Evolutionary conservation across 2,888 invertebrate species (phyloP), one percentile per base, ranked within the genome.

Genomic region (Lordiphosa andalusiaca): DNA sequence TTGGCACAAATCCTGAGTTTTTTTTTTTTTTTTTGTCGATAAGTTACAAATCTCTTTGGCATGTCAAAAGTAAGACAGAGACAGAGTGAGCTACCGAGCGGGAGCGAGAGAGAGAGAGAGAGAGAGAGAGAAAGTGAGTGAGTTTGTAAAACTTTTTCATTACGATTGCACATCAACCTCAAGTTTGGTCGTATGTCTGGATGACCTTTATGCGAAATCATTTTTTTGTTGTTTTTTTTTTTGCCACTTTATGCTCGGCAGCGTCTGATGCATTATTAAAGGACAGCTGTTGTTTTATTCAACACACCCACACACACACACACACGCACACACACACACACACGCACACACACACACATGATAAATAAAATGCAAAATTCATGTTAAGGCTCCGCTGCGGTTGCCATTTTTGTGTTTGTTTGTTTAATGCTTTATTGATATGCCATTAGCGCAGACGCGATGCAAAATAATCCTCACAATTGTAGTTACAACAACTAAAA

Each of bases 401-500:
- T 58, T 66, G 66, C 25, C 49, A 47, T 66, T 51, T 56, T 65
- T n/a, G n/a, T n/a, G n/a, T n/a, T 53, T 38, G 50, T 49, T 51
- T 48, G 37, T 39, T 53, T 55, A 33, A 53, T 60, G 59, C 47
- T 56, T 75, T 83, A 80, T 77, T 77, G 76, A 83, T 83, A 77
- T 67, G 80, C 80, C 83, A 77, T 83, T 77, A 77, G 83, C 65
- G 39, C 59, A 49, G 44, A 73, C 62, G 63, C 65, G 67, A 64
- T 56, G 49, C 59, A 67, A 74, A 71, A 60, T 69, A 71, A 74
- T 82, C 64, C 67, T 47, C 49, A 53, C 62, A 36, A 54, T 58
- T 60, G 62, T 54, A 63, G 69, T 44, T 50, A 67, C 51, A 59
- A 42, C 48, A 46, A 25, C 2, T 19, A 25, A 2, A 61, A 53